Conservation (phyloP, 2,888 invertebrate genomes). For the Leptinotarsa juncta region DNA sequence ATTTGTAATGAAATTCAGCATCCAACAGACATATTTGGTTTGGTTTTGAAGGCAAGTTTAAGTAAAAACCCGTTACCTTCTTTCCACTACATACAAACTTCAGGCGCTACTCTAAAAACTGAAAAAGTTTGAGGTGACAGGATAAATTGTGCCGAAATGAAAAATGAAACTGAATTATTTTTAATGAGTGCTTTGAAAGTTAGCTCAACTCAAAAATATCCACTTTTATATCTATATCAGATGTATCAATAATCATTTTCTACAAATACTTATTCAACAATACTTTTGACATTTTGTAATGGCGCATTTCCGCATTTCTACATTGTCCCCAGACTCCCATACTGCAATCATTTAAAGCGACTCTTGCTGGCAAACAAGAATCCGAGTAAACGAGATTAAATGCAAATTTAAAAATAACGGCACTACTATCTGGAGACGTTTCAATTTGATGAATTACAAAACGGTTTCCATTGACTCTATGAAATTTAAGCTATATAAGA, state of each 20-base stretch:
- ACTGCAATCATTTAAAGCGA: background rate
- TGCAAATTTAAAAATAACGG: background rate
- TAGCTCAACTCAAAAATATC: too few species aligned
- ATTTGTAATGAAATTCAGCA: too few species aligned
- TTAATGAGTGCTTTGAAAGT: too few species aligned
- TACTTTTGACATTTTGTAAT: background rate
- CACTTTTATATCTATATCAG: too few species aligned
- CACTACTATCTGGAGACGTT: slow-evolving; percentile 1
- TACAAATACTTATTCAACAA: background rate
- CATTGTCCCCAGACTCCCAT: background rate
- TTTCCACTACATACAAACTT: too few species aligned
- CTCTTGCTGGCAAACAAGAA: background rate
- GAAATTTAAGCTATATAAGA: background rate
- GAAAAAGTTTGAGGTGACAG: too few species aligned
- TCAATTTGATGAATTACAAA: background rate
- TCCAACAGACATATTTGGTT: too few species aligned
- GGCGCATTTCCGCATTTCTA: background rate
- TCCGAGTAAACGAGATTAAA: slow-evolving; percentile 1
- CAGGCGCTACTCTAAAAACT: too few species aligned
- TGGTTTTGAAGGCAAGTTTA: too few species aligned
- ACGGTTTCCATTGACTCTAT: background rate
- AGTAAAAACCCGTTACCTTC: too few species aligned
- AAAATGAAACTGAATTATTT: too few species aligned
- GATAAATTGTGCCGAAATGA: too few species aligned
- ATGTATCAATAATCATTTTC: background rate